Conservation (phyloP, 1,140 invertebrate species). For the Sarcophaga peregrina region DNA sequence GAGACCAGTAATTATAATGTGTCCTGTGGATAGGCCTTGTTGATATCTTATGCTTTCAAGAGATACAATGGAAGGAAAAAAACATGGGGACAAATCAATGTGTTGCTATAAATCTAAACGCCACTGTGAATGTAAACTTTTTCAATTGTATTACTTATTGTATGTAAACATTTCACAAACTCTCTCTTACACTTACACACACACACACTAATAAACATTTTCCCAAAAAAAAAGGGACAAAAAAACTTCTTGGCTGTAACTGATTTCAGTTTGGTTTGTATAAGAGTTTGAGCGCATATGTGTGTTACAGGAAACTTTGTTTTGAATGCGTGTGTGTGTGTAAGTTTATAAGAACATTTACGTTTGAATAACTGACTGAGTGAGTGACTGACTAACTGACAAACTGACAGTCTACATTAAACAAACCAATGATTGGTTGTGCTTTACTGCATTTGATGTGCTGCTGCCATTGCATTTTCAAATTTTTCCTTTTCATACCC, state of each 20-base stretch:
- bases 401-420: slow-evolving; percentile 5
- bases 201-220: no score
- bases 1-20: no score
- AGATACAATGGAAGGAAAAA: no score
- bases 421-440: slow-evolving; percentile 19
- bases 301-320: not conserved
- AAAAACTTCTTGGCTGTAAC: not conserved
- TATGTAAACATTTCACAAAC: slow-evolving; percentile 10
- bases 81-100: no score
- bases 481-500: not conserved
- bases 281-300: not conserved
- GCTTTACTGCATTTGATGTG: not conserved
- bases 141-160: slow-evolving; percentile 4
- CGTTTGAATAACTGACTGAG: slow-evolving; percentile 6
- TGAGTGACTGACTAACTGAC: not conserved
- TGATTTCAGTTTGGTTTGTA: not conserved
- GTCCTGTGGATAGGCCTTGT: no score
- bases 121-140: not conserved
- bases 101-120: not conserved
- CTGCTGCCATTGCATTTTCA: not conserved
- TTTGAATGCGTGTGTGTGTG: not conserved
- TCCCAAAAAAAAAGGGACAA: not conserved
- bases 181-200: not conserved
- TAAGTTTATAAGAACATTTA: not conserved
- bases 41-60: no score